Conservation (phyloP, 2,888 invertebrate genomes). For the Oxycera nigricornis region DNA sequence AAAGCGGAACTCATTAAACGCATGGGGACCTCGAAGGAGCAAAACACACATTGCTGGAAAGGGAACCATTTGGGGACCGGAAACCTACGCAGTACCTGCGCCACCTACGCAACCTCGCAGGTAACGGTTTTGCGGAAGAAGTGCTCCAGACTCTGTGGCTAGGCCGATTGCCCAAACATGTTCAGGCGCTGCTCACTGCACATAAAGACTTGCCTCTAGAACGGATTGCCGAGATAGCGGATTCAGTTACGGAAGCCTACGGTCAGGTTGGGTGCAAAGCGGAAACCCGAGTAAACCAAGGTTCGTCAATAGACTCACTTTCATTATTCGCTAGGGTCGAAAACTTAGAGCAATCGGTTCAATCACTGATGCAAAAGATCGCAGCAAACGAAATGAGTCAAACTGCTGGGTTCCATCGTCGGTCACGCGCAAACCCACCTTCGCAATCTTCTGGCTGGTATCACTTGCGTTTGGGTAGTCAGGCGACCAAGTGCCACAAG, state of each 20-base stretch:
- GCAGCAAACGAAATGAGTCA: background rate
- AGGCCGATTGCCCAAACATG: background rate
- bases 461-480: background rate
- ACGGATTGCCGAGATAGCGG: background rate
- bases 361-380: background rate
- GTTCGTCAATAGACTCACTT: background rate
- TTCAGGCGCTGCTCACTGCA: background rate
- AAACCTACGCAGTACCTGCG: too few relatives aligned
- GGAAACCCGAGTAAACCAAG: background rate
- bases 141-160: background rate
- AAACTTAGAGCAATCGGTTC: background rate
- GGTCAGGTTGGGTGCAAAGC: conserved; percentile 3
- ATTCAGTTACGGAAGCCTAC: conserved; percentile 16
- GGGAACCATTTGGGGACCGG: background rate
- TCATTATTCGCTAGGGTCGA: background rate
- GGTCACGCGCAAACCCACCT: background rate
- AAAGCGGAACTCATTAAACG: background rate
- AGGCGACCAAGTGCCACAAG: background rate
- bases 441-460: background rate
- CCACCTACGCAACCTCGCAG: background rate
- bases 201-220: conserved; percentile 5
- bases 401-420: background rate
- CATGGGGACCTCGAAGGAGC: background rate
- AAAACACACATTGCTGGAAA: background rate
- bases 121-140: background rate